A percentile compares a stretch with the other conserved stretches of the same genome.
Evolutionary conservation across 2,113 vertebrate genomes (phyloP).

Genomic region (Pseudorasbora parva): DNA sequence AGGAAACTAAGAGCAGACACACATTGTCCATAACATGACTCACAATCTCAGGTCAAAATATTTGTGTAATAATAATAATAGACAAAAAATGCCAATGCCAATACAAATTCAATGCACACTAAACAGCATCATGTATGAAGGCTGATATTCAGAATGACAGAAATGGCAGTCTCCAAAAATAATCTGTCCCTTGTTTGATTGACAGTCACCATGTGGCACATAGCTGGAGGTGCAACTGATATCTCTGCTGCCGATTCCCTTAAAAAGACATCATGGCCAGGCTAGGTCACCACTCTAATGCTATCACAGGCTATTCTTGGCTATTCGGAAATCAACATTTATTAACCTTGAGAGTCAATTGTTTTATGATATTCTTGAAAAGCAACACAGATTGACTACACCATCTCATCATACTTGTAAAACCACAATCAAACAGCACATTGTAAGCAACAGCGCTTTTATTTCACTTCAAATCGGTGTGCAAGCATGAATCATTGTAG

Average conservation of each 20-base stretch:
- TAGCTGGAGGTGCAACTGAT: constrained; percentile 86
- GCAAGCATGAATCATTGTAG: constrained; percentile 21
- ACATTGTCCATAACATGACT: not conserved
- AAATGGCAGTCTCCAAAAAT: constrained; percentile 89
- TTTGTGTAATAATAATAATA: not conserved
- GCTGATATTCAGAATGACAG: constrained; percentile 73
- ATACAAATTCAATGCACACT: not conserved
- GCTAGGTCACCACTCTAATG: constrained; percentile 81
- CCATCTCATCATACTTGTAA: constrained; percentile 6
- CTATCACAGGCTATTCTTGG: constrained; percentile 90
- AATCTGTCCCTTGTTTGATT: constrained; percentile 81
- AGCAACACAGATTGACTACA: not conserved
- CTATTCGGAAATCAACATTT: constrained; percentile 75
- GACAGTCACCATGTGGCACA: constrained; percentile 97
- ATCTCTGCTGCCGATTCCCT: constrained; percentile 84
- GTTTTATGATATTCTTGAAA: constrained; percentile 22
- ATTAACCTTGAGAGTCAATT: constrained; percentile 78
- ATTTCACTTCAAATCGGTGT: constrained; percentile 10
- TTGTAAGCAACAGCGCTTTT: constrained; percentile 1
- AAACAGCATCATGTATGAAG: constrained; percentile 59
- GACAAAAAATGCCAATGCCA: not conserved
- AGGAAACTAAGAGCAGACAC: not conserved
- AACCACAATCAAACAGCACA: constrained; percentile 30
- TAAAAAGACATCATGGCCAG: constrained; percentile 88
- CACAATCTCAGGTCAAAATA: not conserved